Percentiles rank a stretch among this genome's conserved stretches.
phyloP scores from a whole-genome alignment of 2,113 vertebrate species.

The Anhinga rufa region DNA sequence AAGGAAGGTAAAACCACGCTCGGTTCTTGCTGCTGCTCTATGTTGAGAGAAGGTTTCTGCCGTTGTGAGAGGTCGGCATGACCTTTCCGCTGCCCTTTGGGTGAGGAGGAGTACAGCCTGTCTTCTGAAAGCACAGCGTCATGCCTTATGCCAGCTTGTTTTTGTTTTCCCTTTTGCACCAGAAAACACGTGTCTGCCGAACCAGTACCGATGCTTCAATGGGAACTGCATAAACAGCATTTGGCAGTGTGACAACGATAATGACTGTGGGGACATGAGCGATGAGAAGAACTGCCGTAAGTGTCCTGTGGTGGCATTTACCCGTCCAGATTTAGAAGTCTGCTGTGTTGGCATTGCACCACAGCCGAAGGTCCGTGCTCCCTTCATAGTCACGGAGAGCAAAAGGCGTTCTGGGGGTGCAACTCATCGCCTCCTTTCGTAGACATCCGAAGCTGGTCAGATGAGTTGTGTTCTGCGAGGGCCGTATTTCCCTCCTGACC shows the following conservation, averaged over 20 bases:
- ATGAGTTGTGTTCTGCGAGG: background rate
- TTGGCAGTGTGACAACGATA: conserved; percentile 96
- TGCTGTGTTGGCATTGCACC: background rate
- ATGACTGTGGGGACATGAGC: conserved; percentile 97
- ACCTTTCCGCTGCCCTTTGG: background rate
- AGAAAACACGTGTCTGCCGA: conserved; percentile 87
- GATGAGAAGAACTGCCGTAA: conserved; percentile 95
- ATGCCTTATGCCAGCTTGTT: background rate
- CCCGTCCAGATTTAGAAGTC: background rate
- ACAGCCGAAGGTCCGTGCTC: rapidly evolving
- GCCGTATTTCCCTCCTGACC: background rate
- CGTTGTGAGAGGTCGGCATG: rapidly evolving
- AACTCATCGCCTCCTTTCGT: background rate
- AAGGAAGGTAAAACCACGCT: conserved; percentile 77
- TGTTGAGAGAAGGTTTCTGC: background rate
- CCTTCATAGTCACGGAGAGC: background rate
- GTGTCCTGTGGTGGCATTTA: background rate
- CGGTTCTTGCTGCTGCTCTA: background rate
- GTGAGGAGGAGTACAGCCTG: rapidly evolving
- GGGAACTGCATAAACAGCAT: conserved; percentile 97
- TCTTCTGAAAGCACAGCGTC: background rate
- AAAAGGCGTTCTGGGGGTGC: background rate
- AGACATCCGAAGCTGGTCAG: rapidly evolving
- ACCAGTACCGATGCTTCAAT: conserved; percentile 92
- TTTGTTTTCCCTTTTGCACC: background rate